Conservation (phyloP, 2,797 vertebrate species). For the Glossophaga mutica region DNA sequence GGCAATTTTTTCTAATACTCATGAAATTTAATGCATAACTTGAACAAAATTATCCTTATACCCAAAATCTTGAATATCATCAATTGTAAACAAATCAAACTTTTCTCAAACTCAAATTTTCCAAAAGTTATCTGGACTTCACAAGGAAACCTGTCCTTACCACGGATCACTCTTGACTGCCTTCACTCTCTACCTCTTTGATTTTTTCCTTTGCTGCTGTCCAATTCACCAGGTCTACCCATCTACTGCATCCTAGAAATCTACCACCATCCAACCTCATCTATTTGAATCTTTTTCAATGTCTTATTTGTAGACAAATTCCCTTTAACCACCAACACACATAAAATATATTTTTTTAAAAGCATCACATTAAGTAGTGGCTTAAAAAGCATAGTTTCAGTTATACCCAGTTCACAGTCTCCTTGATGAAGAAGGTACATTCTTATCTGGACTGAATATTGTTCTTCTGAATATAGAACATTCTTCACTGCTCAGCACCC, state of each 20-base stretch:
- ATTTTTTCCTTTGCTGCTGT: not conserved
- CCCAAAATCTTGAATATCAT: not conserved
- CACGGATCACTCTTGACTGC: no score
- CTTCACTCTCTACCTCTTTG: not conserved
- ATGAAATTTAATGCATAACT: not conserved
- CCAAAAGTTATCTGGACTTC: not conserved
- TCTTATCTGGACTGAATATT: not conserved
- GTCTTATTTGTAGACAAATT: not conserved
- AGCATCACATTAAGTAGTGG: not conserved
- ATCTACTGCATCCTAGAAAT: not conserved
- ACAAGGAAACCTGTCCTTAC: not conserved
- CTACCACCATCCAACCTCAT: not conserved
- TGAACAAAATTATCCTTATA: not conserved
- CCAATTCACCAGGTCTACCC: not conserved
- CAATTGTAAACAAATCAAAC: not conserved
- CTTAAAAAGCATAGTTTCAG: not conserved
- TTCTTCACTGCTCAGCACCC: not conserved
- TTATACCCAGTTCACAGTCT: not conserved
- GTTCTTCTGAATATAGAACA: not conserved
- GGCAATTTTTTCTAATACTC: not conserved
- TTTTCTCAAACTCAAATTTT: not conserved
- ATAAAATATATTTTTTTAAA: not conserved
- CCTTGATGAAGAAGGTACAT: not conserved
- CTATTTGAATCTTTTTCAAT: not conserved
- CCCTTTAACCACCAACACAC: not conserved